These are phyloP conservation scores for Mirza zaza DNA, from an alignment of 2,113 vertebrate species.

Conservation along the genomic window DNA sequence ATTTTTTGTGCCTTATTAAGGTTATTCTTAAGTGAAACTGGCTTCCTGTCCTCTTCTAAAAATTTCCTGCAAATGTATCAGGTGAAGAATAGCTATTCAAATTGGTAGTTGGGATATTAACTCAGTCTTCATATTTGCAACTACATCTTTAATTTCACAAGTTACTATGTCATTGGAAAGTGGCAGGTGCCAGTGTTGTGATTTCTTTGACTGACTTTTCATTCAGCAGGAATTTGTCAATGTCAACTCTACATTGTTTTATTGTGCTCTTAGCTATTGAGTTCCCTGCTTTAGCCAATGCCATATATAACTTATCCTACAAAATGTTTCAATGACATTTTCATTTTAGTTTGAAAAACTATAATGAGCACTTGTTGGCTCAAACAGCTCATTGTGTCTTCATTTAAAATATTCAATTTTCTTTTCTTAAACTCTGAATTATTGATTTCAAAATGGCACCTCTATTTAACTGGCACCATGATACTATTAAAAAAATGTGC, in stretches of 20 bases:
- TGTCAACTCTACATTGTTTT: neutral
- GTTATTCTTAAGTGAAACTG: neutral
- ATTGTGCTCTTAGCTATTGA: neutral
- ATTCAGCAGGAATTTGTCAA: neutral
- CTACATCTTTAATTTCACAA: neutral
- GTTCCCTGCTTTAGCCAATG: neutral
- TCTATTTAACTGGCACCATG: neutral
- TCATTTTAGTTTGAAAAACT: neutral
- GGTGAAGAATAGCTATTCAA: neutral
- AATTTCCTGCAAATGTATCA: neutral
- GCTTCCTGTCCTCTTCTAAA: neutral
- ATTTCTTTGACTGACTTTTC: neutral
- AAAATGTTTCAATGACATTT: neutral
- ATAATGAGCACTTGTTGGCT: neutral
- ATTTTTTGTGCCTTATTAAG: neutral
- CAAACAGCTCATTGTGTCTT: neutral
- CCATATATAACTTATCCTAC: neutral
- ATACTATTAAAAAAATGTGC: neutral
- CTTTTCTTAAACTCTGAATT: neutral
- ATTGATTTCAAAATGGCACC: neutral
- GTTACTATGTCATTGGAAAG: neutral
- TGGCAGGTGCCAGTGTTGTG: fast-evolving
- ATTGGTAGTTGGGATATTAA: neutral
- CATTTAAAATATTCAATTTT: neutral
- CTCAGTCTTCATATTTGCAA: neutral